These are phyloP conservation scores for Sebastes miniatus DNA, from an alignment of 2,797 vertebrate genomes.

Conservation along the genomic window DNA sequence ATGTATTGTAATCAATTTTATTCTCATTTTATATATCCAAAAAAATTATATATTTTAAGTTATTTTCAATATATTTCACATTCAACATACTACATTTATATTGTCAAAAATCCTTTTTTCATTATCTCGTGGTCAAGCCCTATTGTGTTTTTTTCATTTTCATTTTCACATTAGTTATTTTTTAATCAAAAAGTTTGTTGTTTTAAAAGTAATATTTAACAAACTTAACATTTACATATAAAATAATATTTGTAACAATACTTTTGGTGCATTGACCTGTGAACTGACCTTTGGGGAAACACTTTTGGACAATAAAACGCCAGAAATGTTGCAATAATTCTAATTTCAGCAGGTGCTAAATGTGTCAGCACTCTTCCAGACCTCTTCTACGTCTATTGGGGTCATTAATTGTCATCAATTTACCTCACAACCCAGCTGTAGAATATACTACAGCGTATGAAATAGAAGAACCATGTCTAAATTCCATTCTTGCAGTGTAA, in stretches of 20 bases:
- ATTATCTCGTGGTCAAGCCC: fast-evolving
- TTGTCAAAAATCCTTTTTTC: background rate
- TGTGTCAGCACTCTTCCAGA: background rate
- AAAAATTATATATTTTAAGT: background rate
- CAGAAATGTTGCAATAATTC: background rate
- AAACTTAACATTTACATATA: background rate
- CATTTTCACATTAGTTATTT: background rate
- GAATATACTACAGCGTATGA: background rate
- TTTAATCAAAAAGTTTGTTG: background rate
- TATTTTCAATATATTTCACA: no score
- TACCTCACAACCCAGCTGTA: background rate
- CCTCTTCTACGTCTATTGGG: background rate
- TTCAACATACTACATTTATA: background rate
- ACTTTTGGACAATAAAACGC: background rate
- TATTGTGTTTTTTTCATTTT: background rate
- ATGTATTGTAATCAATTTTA: background rate
- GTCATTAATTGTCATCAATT: background rate
- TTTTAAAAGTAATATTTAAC: background rate
- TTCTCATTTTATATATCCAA: no score
- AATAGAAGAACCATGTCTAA: background rate
- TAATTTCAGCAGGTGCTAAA: background rate
- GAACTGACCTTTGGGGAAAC: background rate
- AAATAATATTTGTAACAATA: background rate
- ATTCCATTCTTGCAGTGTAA: constrained; percentile 3
- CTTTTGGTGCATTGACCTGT: background rate